Percentiles rank a stretch among this genome's conserved stretches.
These are phyloP conservation scores for Lasioglossum baleicum DNA, from an alignment of 1,140 invertebrate genomes.

Conservation along the genomic window DNA sequence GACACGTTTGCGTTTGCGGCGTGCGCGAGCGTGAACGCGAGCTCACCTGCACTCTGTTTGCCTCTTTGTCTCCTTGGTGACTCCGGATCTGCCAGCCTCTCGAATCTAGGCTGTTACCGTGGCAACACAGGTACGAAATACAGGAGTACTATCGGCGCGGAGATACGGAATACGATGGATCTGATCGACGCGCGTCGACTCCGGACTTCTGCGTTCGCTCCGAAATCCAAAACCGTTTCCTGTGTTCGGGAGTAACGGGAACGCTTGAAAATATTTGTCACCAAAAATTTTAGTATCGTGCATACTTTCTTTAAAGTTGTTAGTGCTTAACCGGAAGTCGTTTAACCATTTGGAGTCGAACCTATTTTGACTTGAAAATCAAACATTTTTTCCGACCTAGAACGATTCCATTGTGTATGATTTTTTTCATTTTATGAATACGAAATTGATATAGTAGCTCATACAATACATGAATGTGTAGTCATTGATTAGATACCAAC, in stretches of 20 bases:
- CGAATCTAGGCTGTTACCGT: slow-evolving; percentile 68
- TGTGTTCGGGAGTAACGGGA: background rate
- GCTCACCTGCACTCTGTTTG: slow-evolving; percentile 7
- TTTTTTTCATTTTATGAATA: too few relatives aligned
- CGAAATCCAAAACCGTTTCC: background rate
- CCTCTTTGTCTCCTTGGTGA: slow-evolving; percentile 17
- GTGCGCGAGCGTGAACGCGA: background rate
- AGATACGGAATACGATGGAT: background rate
- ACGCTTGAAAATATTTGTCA: too few relatives aligned
- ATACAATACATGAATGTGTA: too few relatives aligned
- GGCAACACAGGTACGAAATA: slow-evolving; percentile 59
- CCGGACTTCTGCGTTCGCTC: background rate
- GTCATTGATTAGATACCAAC: too few relatives aligned
- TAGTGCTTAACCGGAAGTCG: too few relatives aligned
- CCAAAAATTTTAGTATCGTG: too few relatives aligned
- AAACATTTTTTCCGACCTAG: too few relatives aligned
- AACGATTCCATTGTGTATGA: too few relatives aligned
- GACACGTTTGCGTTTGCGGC: background rate
- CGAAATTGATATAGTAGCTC: too few relatives aligned
- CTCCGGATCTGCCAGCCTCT: slow-evolving; percentile 34
- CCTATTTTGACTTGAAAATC: too few relatives aligned
- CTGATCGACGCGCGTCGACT: background rate
- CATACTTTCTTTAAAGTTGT: too few relatives aligned
- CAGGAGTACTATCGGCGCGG: background rate
- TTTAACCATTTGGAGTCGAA: too few relatives aligned